Evolutionary conservation across 2,113 vertebrate species (phyloP).

Genomic region (Anolis carolinensis): DNA sequence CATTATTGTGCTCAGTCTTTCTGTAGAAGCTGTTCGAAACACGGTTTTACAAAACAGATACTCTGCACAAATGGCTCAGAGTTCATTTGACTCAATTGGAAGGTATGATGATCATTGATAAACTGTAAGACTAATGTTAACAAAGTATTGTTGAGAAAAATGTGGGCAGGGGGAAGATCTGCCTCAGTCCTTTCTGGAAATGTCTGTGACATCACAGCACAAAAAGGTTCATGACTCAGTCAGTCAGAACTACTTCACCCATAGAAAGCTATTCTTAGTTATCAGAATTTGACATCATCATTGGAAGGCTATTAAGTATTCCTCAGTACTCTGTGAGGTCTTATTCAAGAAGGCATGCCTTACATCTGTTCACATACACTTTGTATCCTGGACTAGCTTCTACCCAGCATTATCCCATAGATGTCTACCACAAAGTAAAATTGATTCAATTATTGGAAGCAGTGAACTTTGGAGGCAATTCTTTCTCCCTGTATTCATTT

Average conservation of each 20-base stretch:
- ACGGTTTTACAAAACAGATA: slow-evolving; percentile 59
- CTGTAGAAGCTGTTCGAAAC: slow-evolving; percentile 69
- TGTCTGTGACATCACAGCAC: slow-evolving; percentile 43
- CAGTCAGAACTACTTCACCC: neutral
- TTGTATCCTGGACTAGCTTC: neutral
- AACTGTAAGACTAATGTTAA: slow-evolving; percentile 62
- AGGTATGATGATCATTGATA: slow-evolving; percentile 65
- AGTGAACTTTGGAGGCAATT: neutral
- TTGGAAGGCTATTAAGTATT: neutral
- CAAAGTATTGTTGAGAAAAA: slow-evolving; percentile 59
- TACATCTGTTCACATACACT: neutral
- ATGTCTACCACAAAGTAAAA: too few relatives aligned
- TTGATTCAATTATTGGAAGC: too few relatives aligned
- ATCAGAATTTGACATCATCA: neutral
- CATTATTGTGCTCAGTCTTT: slow-evolving; percentile 67
- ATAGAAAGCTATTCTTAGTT: slow-evolving; percentile 43
- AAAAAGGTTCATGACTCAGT: slow-evolving; percentile 8
- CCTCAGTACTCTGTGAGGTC: neutral
- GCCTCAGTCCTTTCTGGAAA: slow-evolving; percentile 42
- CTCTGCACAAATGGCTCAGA: slow-evolving; percentile 67
- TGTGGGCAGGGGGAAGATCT: slow-evolving; percentile 38
- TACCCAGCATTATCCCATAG: neutral
- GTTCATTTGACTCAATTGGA: slow-evolving; percentile 67
- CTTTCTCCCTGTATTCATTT: neutral
- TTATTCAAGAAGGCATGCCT: neutral